A percentile compares a stretch with the other conserved stretches of the same genome.
Conservation (phyloP, 92 coral and sea anemone genomes). For the Meandrina meandrites region DNA sequence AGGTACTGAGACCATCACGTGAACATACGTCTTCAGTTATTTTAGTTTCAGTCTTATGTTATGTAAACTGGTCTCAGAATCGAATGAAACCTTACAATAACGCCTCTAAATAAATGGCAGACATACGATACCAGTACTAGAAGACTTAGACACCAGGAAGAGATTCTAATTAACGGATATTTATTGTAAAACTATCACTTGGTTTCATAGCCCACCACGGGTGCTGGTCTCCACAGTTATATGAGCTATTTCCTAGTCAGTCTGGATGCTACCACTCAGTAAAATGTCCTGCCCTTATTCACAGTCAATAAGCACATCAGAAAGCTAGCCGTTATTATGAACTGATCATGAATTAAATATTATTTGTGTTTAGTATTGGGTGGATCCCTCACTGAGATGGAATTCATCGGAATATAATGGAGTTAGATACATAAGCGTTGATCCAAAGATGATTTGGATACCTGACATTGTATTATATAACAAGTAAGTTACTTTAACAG, state of each 20-base stretch:
- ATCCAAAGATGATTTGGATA: conserved; percentile 73
- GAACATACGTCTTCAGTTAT: neutral
- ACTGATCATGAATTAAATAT: neutral
- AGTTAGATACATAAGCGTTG: conserved; percentile 53
- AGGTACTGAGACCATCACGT: conserved; percentile 45
- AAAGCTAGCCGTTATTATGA: neutral
- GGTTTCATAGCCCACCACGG: too few relatives aligned
- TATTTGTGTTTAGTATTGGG: conserved; percentile 63
- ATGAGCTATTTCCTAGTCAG: too few relatives aligned
- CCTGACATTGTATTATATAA: conserved; percentile 89
- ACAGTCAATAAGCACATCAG: neutral
- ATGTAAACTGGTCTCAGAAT: neutral
- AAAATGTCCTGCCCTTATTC: too few relatives aligned
- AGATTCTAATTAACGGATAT: neutral
- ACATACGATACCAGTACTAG: neutral
- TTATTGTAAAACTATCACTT: neutral
- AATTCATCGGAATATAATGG: conserved; percentile 71
- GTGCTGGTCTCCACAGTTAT: too few relatives aligned
- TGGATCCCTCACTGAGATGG: conserved; percentile 74
- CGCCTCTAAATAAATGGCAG: neutral
- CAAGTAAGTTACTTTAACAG: conserved; percentile 54
- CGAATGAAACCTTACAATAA: neutral
- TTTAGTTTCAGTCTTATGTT: neutral
- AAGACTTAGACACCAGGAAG: too few relatives aligned
- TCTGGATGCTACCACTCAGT: too few relatives aligned